Percentiles rank a stretch among this genome's conserved stretches.
phyloP scores from a whole-genome alignment of 2,888 invertebrate genomes.

The Nomada goodeniana region DNA sequence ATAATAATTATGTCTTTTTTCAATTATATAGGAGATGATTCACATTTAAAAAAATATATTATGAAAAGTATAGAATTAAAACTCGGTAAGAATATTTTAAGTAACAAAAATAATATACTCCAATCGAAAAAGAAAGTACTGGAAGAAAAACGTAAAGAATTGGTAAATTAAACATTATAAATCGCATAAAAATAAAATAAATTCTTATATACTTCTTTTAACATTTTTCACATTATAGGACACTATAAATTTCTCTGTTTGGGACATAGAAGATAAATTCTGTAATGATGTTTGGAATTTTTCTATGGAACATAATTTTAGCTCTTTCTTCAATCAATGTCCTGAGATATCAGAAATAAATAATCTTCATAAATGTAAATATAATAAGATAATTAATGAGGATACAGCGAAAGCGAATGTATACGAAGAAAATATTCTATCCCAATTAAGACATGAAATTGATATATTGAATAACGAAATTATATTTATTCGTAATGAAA shows the following conservation, averaged over 20 bases:
- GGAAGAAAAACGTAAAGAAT: constrained; percentile 54
- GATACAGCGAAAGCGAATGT: background rate
- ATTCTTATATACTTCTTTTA: background rate
- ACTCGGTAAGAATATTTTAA: constrained; percentile 22
- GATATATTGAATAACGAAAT: constrained; percentile 48
- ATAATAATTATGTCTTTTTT: background rate
- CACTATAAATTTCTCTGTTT: constrained; percentile 65
- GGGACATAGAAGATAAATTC: constrained; percentile 60
- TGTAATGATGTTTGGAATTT: constrained; percentile 73
- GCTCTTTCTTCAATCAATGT: constrained; percentile 34
- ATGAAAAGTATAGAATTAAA: constrained; percentile 45
- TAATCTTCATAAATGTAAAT: constrained; percentile 40
- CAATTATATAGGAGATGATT: constrained; percentile 8
- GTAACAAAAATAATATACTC: constrained; percentile 12
- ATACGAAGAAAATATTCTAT: constrained; percentile 1
- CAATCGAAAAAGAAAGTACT: constrained; percentile 55
- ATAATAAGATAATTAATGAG: background rate
- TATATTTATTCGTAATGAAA: constrained; percentile 18
- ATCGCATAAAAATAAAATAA: background rate
- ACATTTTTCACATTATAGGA: constrained; percentile 61
- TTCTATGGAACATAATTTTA: constrained; percentile 66
- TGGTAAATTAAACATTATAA: constrained; percentile 59
- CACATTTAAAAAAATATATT: constrained; percentile 12
- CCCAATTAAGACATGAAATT: constrained; percentile 55
- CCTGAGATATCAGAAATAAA: constrained; percentile 22